A percentile compares a stretch with the other conserved stretches of the same genome.
phyloP scores from a whole-genome alignment of 2,797 vertebrate genomes.

The Lepilemur ruficaudatus region DNA sequence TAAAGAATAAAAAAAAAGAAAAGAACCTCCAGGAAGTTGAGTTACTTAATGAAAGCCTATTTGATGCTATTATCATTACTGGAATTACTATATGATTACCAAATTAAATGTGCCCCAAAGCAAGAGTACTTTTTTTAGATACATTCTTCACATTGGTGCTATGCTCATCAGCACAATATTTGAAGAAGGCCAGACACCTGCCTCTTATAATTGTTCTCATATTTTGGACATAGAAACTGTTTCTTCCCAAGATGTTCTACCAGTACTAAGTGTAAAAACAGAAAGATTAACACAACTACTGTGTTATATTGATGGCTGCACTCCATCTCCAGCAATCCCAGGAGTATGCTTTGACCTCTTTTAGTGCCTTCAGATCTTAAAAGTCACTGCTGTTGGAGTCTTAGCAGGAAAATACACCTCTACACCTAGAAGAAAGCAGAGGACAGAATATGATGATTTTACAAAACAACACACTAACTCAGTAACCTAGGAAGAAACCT shows the following conservation, averaged over 20 bases:
- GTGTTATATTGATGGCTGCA: neutral
- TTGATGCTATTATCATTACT: neutral
- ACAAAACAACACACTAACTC: neutral
- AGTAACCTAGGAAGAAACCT: neutral
- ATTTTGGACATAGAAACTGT: neutral
- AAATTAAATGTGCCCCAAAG: neutral
- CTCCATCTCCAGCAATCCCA: neutral
- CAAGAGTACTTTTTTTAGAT: neutral
- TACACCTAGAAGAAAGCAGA: neutral
- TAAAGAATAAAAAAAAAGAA: neutral
- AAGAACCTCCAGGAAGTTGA: neutral
- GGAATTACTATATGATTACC: neutral
- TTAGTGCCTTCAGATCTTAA: neutral
- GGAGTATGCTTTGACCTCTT: neutral
- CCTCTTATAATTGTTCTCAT: neutral
- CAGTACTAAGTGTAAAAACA: neutral
- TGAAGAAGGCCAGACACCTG: neutral
- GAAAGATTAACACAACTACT: neutral
- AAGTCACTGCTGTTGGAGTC: neutral
- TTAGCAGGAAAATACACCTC: neutral
- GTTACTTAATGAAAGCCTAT: neutral
- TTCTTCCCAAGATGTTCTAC: neutral
- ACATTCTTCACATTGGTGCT: neutral
- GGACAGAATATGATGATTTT: neutral
- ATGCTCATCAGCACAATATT: neutral